Percentiles rank a stretch among this genome's conserved stretches.
Conservation (phyloP, 1,140 invertebrate genomes). For the Hydropsyche tenuis region DNA sequence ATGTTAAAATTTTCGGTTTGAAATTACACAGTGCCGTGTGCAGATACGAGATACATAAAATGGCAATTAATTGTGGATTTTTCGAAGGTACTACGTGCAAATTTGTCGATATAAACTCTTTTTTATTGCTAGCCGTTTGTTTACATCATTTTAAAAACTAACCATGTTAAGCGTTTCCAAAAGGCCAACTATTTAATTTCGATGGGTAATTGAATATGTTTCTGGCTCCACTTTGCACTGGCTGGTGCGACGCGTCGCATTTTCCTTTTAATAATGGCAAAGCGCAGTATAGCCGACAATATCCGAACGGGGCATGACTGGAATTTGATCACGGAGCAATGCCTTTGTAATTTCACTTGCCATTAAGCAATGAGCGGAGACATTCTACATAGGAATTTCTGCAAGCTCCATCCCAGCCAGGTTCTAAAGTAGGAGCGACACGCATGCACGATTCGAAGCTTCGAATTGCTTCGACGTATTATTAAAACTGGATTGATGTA, state of each 20-base stretch:
- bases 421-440: not conserved
- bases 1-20: slow-evolving; percentile 20
- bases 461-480: slow-evolving; percentile 14
- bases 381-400: slow-evolving; percentile 37
- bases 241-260: not conserved
- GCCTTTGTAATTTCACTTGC: slow-evolving; percentile 51
- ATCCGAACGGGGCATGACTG: slow-evolving; percentile 48
- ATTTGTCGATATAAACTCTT: no score
- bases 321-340: slow-evolving; percentile 51
- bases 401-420: not conserved
- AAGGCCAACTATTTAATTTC: no score
- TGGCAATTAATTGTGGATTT: slow-evolving; percentile 31
- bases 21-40: slow-evolving; percentile 40
- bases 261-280: slow-evolving; percentile 44
- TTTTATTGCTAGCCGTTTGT: no score
- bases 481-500: slow-evolving; percentile 30
- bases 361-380: slow-evolving; percentile 49
- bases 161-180: no score
- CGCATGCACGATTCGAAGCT: not conserved
- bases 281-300: slow-evolving; percentile 42
- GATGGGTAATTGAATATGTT: not conserved
- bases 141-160: no score
- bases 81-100: no score
- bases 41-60: slow-evolving; percentile 40
- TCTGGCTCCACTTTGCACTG: not conserved